A percentile compares a stretch with the other conserved stretches of the same genome.
These are phyloP conservation scores for Oreotragus oreotragus DNA, from an alignment of 2,113 vertebrate genomes.

Conservation along the genomic window DNA sequence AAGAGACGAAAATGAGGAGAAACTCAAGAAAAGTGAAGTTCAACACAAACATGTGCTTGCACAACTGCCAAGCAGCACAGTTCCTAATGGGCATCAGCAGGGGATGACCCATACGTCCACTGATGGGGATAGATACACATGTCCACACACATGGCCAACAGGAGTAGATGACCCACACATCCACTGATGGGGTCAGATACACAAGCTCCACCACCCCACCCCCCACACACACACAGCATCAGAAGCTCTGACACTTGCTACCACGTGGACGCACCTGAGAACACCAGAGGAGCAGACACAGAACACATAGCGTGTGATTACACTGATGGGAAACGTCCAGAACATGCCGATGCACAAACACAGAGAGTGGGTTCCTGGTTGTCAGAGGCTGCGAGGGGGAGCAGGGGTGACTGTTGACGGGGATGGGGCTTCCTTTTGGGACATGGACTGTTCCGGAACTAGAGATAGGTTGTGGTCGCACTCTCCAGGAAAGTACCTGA, in stretches of 20 bases:
- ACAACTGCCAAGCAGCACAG: rapidly evolving
- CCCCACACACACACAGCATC: background rate
- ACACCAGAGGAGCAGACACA: background rate
- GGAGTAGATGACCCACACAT: background rate
- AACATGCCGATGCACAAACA: background rate
- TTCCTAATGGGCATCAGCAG: background rate
- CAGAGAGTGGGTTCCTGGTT: background rate
- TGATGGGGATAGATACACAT: rapidly evolving
- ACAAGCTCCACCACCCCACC: rapidly evolving
- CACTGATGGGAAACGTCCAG: background rate
- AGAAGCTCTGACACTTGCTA: background rate
- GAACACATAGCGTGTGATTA: background rate
- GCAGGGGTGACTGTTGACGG: background rate
- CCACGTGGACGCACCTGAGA: background rate
- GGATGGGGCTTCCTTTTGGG: background rate
- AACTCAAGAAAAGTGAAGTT: no score
- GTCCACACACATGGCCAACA: rapidly evolving
- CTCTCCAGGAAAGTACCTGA: background rate
- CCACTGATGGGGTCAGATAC: background rate
- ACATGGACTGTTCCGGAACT: background rate
- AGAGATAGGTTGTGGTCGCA: no score
- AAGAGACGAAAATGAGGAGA: background rate
- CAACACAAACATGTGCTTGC: background rate
- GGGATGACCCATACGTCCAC: background rate
- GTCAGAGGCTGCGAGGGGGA: rapidly evolving